Base-by-base conservation (phyloP, 2,113 vertebrate genomes). In the Procavia capensis region DNA sequence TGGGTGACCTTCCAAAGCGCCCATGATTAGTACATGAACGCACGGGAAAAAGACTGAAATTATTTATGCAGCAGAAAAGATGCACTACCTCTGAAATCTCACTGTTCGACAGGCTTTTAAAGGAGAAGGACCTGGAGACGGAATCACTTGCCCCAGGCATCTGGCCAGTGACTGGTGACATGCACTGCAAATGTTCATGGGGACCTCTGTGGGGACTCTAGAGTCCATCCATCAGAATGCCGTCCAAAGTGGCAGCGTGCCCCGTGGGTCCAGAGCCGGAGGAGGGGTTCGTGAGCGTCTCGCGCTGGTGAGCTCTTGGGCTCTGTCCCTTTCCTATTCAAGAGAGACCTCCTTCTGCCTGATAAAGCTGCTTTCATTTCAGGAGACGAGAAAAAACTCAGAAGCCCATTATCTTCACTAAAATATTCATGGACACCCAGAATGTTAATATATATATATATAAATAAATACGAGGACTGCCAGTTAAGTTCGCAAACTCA, bases 361-460 rank as follows among this genome's bases (percentile, higher is more conserved):
- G 24, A 70, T 29, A 31, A 34, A 76, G 54, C n/a, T 14, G 47
- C 27, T 93, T 39, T n/a, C 83, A 59, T 81, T 29, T 34, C 13
- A 45, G 41, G 19, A 47, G 78, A 72, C 20, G 59, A 39, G 34
- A 0, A 6, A 36, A 2, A 27, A 54, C 63, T 61, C 25, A 1
- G 64, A 57, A 81, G 61, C 9, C 6, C 29, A 6, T 41, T n/a
- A 36, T 57, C 82, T 47, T 27, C 16, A 39, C 47, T 64, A 66
- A 85, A 87, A 81, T 50, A 59, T 19, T 50, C 57, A 61, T 11
- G n/a, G 0, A 19, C 2, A 1, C 4, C 1, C 19, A 8, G 57
- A 39, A 45, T 27, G 3, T 6, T 0, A 45, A 13, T 29, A 20
- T 0, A 3, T 2, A 9, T 36, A 3, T 0, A 22, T 19, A 17